Base-by-base conservation (phyloP, 2,888 invertebrate genomes). In the Nomada flava region DNA sequence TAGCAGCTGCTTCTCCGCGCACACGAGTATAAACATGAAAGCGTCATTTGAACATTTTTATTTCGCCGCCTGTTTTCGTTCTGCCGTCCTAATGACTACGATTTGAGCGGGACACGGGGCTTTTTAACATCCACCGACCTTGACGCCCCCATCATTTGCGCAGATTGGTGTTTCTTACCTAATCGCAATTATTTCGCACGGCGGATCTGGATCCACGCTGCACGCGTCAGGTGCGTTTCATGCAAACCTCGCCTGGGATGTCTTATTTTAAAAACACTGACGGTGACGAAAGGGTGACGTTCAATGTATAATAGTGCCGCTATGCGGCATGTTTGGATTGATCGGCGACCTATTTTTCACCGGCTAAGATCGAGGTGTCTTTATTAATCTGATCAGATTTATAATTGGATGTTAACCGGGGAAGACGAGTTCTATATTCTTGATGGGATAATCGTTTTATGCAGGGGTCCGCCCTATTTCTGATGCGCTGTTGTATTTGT, bases 111-210 rank as follows among this genome's bases (percentile, higher is more conserved):
- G 65, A 63, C 84, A 20, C 36, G 42, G 42, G 77, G 79, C 57
- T 82, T 83, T 76, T 83, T 80, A 77, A 70, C 79, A 79, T 86
- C 84, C 78, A 76, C 65, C 79, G 88, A 82, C 89, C 88, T 91
- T 88, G 88, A 70, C 82, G 86, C 76, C 85, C 76, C 85, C 85
- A 78, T 83, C 70, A 70, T 84, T 85, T 81, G 63, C 77, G 65
- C 76, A 50, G 74, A 62, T 86, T 62, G 72, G 53, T 52, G 63
- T 23, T 26, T 57, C 80, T 90, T 87, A 68, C 84, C 81, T 76
- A 88, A 87, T 60, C 70, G 71, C 79, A 82, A 85, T 85, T 87
- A 83, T 82, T 76, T 83, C 63, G 50, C 59, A 62, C 42, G 76
- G 79, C 53, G 70, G 75, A 84, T 83, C 79, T 64, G 75, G 57